Base-by-base conservation (phyloP, 2,113 vertebrate species). In the Suricata suricatta region DNA sequence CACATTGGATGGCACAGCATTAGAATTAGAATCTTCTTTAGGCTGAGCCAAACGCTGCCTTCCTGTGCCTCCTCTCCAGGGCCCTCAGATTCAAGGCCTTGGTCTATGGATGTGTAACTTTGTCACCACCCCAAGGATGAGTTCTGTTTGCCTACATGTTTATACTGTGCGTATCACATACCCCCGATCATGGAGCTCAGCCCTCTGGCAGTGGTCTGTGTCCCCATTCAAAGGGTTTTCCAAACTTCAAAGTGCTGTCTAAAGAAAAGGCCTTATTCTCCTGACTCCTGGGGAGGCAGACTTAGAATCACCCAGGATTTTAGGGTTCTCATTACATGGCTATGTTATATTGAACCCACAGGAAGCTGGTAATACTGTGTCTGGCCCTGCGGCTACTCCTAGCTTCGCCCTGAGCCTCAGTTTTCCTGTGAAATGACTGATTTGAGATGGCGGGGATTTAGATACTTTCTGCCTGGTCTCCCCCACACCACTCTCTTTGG, bases 391-490 rank as follows among this genome's bases (percentile, higher is more conserved):
- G 19, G 12, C 9, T 44, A 54, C 44, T 71, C 52, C 54, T 38
- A 79, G 80, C 38, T 95, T 14, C 16, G 54, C 19, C 27, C 33
- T 16, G 47, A 17, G 72, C 38, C 80, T 96, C 92, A 68, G 92
- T 96, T 92, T 97, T 29, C 74, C 76, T 85, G 19, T 90, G 83
- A 80, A 87, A 35, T 60, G 68, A 47, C 8, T 92, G 41, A 60
- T 81, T 88, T 92, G 64, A 68, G 12, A 88, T 85, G 91, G 92
- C 74, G 83, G 0, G 63, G 68, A 83, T 81, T 76, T 54, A 41
- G 31, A 41, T 31, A 5, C 13, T 89, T 89, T 88, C 31, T 33
- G 3, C 35, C 35, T 52, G 57, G 87, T 90, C 29, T 57, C 76
- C 27, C 23, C 74, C 6, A 77, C 13, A 74, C 35, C 19, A 35